These are phyloP conservation scores for Eupleurogrammus muticus DNA, from an alignment of 2,797 vertebrate genomes.

Conservation along the genomic window DNA sequence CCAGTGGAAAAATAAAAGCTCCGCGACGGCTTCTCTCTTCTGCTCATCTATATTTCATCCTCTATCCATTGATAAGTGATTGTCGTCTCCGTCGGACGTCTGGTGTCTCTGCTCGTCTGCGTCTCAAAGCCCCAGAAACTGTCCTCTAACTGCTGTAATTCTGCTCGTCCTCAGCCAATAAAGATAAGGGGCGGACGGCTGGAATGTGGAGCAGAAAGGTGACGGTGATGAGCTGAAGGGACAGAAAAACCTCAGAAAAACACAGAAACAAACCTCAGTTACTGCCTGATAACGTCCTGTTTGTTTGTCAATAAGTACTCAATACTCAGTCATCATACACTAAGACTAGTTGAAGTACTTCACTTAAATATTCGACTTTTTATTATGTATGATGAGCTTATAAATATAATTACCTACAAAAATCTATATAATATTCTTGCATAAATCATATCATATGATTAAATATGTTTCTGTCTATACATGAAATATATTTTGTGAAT, in stretches of 20 bases:
- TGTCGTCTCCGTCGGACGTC: constrained; percentile 44
- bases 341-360: neutral
- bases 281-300: constrained; percentile 1
- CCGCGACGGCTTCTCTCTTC: constrained; percentile 10
- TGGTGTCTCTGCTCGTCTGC: constrained; percentile 42
- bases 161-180: constrained; percentile 77
- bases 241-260: no score
- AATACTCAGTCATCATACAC: no score
- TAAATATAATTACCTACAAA: no score
- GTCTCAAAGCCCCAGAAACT: constrained; percentile 45
- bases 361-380: no score
- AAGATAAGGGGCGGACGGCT: constrained; percentile 77
- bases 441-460: no score
- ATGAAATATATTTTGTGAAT: no score
- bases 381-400: no score
- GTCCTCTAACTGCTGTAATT: constrained; percentile 63
- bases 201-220: constrained; percentile 74
- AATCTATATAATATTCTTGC: no score
- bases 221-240: constrained; percentile 59
- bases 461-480: no score
- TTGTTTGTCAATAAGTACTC: neutral
- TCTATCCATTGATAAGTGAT: constrained; percentile 49
- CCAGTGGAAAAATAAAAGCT: neutral
- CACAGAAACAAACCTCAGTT: constrained; percentile 37
- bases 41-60: constrained; percentile 25